Evolutionary conservation across 2,797 vertebrate species (phyloP), one percentile per base, ranked within the genome.

Genomic region (Distichodus sexfasciatus): DNA sequence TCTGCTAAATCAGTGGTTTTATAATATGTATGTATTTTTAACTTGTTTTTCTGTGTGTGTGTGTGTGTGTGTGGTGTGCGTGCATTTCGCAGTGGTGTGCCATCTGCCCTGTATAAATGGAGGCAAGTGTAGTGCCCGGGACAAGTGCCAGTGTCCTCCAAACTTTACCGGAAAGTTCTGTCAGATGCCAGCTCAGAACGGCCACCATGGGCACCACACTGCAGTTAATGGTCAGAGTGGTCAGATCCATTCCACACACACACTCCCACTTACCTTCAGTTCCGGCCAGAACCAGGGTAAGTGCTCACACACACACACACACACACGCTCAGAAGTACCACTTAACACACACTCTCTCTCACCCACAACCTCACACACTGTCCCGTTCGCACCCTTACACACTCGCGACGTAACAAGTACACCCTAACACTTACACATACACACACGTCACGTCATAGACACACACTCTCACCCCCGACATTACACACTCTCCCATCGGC

Each of bases 41-140:
- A n/a, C n/a, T n/a, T n/a, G n/a, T n/a, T n/a, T n/a, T n/a, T n/a
- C n/a, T 54, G 48, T 36, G 28, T 61, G 46, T 60, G 67, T 54
- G 62, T 68, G 12, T 75, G 12, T 41, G 26, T 33, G 51, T 62
- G 8, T 67, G 63, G 60, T 71, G 33, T 55, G 14, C 58, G 61
- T 57, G 23, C 24, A 41, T 17, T 8, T 69, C 86, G 80, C 85
- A 98, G 96, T 98, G 70, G 97, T 99, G 81, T 99, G 96, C 83
- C 97, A 98, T 64, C 91, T 99, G 77, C 96, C 97, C 0, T 99
- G 97, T 77, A 96, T 97, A 83, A 99, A 99, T 77, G 96, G 97
- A 10, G 96, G 96, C 41, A 94, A 95, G 73, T 98, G 97, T 86
- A 95, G 93, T 47, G 85, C 94, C 73, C 91, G 96, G 85, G 94